Base-by-base conservation (phyloP, 2,113 vertebrate species). In the Tor tambroides region DNA sequence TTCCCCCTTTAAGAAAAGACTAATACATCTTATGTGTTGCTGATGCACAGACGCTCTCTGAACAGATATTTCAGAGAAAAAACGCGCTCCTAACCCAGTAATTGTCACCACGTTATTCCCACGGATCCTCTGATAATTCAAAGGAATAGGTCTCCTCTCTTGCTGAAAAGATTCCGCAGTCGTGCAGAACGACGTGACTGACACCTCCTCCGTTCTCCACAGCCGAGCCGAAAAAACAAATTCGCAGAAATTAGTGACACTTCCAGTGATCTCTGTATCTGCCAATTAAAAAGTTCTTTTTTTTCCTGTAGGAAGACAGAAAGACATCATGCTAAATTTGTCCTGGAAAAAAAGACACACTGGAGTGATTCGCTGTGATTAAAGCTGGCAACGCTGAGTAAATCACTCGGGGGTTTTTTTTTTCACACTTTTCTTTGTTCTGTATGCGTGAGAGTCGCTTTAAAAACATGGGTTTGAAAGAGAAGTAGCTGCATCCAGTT, bases 51-150 rank as follows among this genome's bases (percentile, higher is more conserved):
- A 88, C 86, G 23, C 89, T 92, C 92, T 93, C 90, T 91, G 88
- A 93, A 91, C 91, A 90, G 93, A 92, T 93, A 91, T 95, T 93
- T 92, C 91, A 90, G 87, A 94, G 91, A 93, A 84, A 84, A 89
- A 94, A 92, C 89, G 85, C 89, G 90, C 93, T 94, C 92, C 92
- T 94, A 93, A 90, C 91, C 92, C 91, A 91, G 93, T 94, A 94
- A 94, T 94, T 93, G 93, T 92, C 90, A 92, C 86, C 9, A 85
- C 89, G 90, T 89, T 91, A 92, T 92, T 90, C 86, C 88, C 41
- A 85, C 30, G 65, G 83, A 89, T 89, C 75, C 75, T 74, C 26
- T 35, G 72, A 86, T 71, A 84, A 89, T 90, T 88, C 89, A 88
- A 88, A 88, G 81, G 72, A 80, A 86, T 84, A 65, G 83, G 86